These are phyloP conservation scores for Xylota sylvarum DNA, from an alignment of 2,888 invertebrate species.

Conservation along the genomic window DNA sequence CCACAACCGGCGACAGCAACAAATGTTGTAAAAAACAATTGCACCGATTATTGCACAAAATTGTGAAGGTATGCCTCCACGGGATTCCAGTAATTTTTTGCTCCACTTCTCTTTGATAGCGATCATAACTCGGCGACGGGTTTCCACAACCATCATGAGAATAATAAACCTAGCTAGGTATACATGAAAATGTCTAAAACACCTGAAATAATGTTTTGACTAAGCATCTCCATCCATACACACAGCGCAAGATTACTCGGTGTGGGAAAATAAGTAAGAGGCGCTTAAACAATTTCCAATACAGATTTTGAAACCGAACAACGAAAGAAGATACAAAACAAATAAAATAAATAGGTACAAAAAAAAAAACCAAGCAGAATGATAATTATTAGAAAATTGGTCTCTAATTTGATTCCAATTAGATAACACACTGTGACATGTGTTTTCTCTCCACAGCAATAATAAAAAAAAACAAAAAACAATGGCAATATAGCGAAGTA, in stretches of 20 bases:
- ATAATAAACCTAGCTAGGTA: background rate
- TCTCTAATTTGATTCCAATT: constrained; percentile 73
- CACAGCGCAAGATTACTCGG: constrained; percentile 17
- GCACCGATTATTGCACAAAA: constrained; percentile 51
- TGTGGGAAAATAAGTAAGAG: constrained; percentile 45
- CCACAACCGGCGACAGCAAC: constrained; percentile 44
- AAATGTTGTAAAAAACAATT: constrained; percentile 51
- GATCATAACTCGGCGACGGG: constrained; percentile 4
- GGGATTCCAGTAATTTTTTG: constrained; percentile 35
- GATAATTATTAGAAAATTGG: constrained; percentile 73
- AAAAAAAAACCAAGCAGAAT: constrained; percentile 40
- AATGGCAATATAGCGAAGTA: constrained; percentile 35
- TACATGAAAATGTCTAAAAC: constrained; percentile 38
- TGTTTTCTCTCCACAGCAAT: constrained; percentile 44
- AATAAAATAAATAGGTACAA: constrained; percentile 14
- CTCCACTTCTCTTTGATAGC: constrained; percentile 6
- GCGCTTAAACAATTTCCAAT: constrained; percentile 7
- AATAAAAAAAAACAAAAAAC: constrained; percentile 10
- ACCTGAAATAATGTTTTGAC: constrained; percentile 54
- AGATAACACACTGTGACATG: constrained; percentile 60
- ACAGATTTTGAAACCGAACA: background rate
- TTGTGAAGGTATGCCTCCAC: constrained; percentile 35
- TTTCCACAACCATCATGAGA: background rate
- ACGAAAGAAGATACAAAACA: constrained; percentile 30
- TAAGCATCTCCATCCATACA: constrained; percentile 31